A percentile compares a stretch with the other conserved stretches of the same genome.
Conservation (phyloP, 37 sponge, comb jelly and placozoan species). For the Corticium candelabrum region DNA sequence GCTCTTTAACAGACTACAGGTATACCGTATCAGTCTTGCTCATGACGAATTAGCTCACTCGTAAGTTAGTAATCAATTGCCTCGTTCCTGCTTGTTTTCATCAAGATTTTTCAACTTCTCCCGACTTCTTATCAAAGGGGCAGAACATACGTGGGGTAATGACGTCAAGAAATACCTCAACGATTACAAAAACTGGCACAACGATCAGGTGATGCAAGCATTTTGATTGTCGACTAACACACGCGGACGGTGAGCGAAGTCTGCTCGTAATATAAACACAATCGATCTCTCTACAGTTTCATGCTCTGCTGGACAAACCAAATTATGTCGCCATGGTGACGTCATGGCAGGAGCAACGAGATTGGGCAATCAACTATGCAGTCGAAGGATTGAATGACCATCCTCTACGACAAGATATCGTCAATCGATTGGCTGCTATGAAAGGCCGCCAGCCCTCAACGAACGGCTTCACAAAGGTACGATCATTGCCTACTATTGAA, state of each 20-base stretch:
- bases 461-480: conserved; percentile 17
- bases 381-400: conserved; percentile 33
- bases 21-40: too few species aligned
- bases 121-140: conserved; percentile 37
- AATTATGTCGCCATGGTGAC: conserved; percentile 35
- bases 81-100: too few species aligned
- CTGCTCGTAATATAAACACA: background rate
- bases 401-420: conserved; percentile 18
- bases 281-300: background rate
- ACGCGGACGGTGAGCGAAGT: background rate
- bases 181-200: conserved; percentile 46
- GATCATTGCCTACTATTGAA: conserved; percentile 18
- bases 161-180: conserved; percentile 46
- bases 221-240: background rate
- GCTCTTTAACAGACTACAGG: conserved; percentile 19
- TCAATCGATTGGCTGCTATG: conserved; percentile 3
- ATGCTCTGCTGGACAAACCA: background rate
- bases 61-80: too few species aligned
- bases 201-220: conserved; percentile 18
- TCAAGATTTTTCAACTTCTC: conserved; percentile 39
- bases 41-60: too few species aligned
- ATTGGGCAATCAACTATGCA: conserved; percentile 36
- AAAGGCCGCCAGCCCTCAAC: background rate
- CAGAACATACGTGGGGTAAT: conserved; percentile 72
- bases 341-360: conserved; percentile 55